phyloP scores from a whole-genome alignment of 1,140 invertebrate genomes.

The Pseudomyrmex gracilis region DNA sequence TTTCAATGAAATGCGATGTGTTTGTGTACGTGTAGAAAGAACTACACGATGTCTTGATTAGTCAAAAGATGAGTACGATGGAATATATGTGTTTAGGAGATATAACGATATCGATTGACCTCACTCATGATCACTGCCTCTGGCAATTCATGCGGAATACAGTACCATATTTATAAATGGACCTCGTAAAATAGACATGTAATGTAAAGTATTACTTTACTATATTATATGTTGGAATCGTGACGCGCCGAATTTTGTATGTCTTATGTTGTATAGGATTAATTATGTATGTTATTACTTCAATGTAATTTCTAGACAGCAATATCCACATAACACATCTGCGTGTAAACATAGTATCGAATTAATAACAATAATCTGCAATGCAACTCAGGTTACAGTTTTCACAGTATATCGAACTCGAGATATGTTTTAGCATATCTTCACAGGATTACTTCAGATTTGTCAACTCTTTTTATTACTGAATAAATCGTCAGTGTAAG shows the following conservation, averaged over 20 bases:
- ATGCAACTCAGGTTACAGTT: constrained; percentile 54
- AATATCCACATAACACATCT: constrained; percentile 13
- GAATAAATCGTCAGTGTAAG: constrained; percentile 49
- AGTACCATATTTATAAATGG: constrained; percentile 64
- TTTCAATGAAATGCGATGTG: constrained; percentile 55
- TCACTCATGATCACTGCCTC: constrained; percentile 68
- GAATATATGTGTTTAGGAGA: constrained; percentile 54
- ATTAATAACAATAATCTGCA: constrained; percentile 32
- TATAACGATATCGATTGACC: constrained; percentile 43
- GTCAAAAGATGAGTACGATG: constrained; percentile 37
- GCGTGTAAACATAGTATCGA: constrained; percentile 12
- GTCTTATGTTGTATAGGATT: constrained; percentile 7
- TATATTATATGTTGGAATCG: constrained; percentile 12
- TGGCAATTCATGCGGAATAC: constrained; percentile 54
- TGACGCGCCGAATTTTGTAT: constrained; percentile 39
- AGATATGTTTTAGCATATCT: constrained; percentile 43
- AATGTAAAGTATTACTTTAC: neutral
- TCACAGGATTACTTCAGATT: constrained; percentile 44
- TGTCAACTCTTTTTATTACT: constrained; percentile 47
- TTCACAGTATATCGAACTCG: constrained; percentile 44
- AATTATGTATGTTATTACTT: constrained; percentile 29
- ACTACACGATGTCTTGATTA: constrained; percentile 23
- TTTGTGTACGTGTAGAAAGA: constrained; percentile 17
- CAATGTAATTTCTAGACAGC: constrained; percentile 9
- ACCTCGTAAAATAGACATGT: constrained; percentile 8